Conservation (phyloP, 2,113 vertebrate species). For the Brachyistius frenatus region DNA sequence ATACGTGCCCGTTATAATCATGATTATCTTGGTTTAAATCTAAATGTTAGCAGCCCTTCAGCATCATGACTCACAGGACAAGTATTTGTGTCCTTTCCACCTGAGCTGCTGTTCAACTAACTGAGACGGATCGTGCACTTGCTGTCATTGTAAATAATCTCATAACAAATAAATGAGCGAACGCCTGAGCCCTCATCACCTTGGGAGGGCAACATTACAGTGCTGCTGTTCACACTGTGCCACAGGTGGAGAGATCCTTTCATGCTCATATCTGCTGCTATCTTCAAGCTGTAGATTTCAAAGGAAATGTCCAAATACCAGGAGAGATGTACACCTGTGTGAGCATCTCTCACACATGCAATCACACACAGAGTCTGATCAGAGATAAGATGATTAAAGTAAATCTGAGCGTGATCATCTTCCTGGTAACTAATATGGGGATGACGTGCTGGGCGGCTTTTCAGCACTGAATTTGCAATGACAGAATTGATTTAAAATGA, state of each 20-base stretch:
- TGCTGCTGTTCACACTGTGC: slow-evolving; percentile 11
- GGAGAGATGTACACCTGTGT: slow-evolving; percentile 42
- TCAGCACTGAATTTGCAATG: neutral
- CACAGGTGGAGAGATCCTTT: slow-evolving; percentile 52
- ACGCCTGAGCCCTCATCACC: slow-evolving; percentile 35
- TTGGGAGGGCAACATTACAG: neutral
- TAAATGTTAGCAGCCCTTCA: neutral
- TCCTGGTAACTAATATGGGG: neutral
- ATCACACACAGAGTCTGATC: neutral
- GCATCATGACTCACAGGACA: slow-evolving; percentile 37
- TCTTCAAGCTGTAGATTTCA: slow-evolving; percentile 46
- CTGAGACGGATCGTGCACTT: slow-evolving; percentile 34
- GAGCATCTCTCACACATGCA: neutral
- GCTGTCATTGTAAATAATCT: slow-evolving; percentile 44
- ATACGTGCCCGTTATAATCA: too few relatives aligned
- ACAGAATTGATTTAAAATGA: neutral
- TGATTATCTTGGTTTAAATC: too few relatives aligned
- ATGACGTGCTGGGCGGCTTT: neutral
- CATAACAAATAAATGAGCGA: slow-evolving; percentile 59
- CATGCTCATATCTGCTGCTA: slow-evolving; percentile 54
- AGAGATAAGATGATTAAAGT: slow-evolving; percentile 33
- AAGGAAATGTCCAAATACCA: slow-evolving; percentile 58
- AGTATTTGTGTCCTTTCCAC: slow-evolving; percentile 18
- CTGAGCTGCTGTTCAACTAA: slow-evolving; percentile 32
- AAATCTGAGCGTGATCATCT: neutral